Evolutionary conservation across 30 jellyfish, hydroid and myxozoan species (phyloP).

Genomic region (Catostylus mosaicus): DNA sequence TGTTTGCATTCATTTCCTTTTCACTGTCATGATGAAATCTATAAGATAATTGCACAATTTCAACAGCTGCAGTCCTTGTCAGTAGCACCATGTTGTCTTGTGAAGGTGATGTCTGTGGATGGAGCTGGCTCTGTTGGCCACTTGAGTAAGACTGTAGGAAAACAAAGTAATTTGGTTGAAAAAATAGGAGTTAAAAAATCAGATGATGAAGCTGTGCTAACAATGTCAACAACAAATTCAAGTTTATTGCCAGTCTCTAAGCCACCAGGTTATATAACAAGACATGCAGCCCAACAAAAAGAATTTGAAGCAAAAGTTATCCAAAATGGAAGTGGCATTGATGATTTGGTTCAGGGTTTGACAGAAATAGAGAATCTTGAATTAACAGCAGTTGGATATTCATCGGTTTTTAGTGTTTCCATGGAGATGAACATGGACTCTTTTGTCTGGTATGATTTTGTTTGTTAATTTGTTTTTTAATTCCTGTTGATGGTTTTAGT

Average conservation of each 20-base stretch:
- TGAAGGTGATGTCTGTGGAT: constrained; percentile 4
- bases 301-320: constrained; percentile 52
- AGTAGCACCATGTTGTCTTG: constrained; percentile 85
- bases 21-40: constrained; percentile 39
- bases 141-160: not conserved
- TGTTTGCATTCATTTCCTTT: constrained; percentile 72
- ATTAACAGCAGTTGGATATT: constrained; percentile 78
- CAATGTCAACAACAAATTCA: not conserved
- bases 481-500: not conserved
- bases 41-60: constrained; percentile 56
- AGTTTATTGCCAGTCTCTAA: not conserved
- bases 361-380: constrained; percentile 62
- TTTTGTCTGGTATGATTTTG: constrained; percentile 50
- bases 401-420: constrained; percentile 81
- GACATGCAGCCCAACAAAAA: constrained; percentile 63
- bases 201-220: not conserved
- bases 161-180: constrained; percentile 24
- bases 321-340: constrained; percentile 76
- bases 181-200: not conserved
- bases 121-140: not conserved
- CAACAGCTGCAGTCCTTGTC: constrained; percentile 64
- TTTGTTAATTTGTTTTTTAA: not conserved
- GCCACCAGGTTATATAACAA: constrained; percentile 42
- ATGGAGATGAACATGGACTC: constrained; percentile 19
- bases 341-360: constrained; percentile 55